Base-by-base conservation (phyloP, 1,140 invertebrate species). In the Anastrepha ludens region DNA sequence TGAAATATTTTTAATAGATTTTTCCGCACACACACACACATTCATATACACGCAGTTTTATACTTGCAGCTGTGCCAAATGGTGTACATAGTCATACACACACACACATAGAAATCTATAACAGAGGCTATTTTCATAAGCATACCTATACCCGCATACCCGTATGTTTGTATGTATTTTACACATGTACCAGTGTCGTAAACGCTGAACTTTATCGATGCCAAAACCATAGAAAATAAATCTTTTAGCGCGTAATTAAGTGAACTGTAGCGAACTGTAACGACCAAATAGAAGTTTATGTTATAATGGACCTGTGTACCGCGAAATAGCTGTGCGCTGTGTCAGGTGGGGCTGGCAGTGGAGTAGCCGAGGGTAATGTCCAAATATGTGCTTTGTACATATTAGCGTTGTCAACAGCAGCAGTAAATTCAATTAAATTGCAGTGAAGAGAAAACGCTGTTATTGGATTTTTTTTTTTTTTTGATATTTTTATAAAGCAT, bases 171-270 rank as follows among this genome's bases (percentile, higher is more conserved):
- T 29, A 29, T 67, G 15, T 39, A 47, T 47, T 7, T 9, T 78
- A 20, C 2, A 11, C 11, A n/a, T 81, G n/a, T 81, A 6, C 47
- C 2, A 17, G 13, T 55, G 44, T 55, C 50, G 4, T 78, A 5
- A 55, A 44, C 64, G 74, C 74, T 55, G 11, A 81, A 81, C 44
- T 81, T 11, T 81, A 29, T 81, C 47, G 74, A 81, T 81, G 47
- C 15, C 17, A 55, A 81, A 81, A 81, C 41, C 74, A 81, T 50
- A 20, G 47, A 81, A 81, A 81, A 81, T 81, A 81, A 81, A 81
- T 81, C 74, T 81, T 55, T 81, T 20, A 41, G 44, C 44, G 47
- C 47, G 74, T 81, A 81, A 81, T 81, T 81, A 81, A 55, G 74
- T 81, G 74, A 50, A 81, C 74, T 81, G 74, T 55, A 81, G 74